These are phyloP conservation scores for Eurystomus gularis DNA, from an alignment of 2,113 vertebrate species.

Conservation along the genomic window DNA sequence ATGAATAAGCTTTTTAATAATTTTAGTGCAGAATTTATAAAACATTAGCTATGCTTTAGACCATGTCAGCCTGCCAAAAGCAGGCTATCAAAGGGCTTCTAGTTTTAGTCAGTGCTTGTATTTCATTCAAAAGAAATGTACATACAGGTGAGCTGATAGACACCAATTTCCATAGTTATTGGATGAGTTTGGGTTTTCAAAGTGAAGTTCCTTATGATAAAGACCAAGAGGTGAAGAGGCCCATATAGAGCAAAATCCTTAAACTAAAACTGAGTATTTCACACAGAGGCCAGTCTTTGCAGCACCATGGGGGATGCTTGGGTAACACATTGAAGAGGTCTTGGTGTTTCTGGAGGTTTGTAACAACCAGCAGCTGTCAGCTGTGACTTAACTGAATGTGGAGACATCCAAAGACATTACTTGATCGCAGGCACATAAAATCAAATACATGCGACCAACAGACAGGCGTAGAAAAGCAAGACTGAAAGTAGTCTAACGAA, in stretches of 20 bases:
- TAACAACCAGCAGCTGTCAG: background rate
- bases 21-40: background rate
- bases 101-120: background rate
- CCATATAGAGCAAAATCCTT: background rate
- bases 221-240: background rate
- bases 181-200: background rate
- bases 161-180: background rate
- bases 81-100: background rate
- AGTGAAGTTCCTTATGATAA: background rate
- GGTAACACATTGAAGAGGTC: background rate
- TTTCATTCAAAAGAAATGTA: background rate
- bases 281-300: background rate
- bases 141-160: background rate
- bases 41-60: background rate
- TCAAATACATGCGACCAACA: background rate
- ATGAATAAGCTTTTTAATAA: background rate
- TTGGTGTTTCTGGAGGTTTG: background rate
- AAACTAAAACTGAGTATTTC: background rate
- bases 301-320: background rate
- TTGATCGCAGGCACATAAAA: background rate
- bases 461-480: background rate
- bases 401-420: background rate
- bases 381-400: background rate
- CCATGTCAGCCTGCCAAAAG: background rate
- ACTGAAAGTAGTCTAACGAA: background rate